Percentiles rank a stretch among this genome's conserved stretches.
Evolutionary conservation across 92 coral and sea anemone species (phyloP).

Genomic region (Parazoanthus swiftii): DNA sequence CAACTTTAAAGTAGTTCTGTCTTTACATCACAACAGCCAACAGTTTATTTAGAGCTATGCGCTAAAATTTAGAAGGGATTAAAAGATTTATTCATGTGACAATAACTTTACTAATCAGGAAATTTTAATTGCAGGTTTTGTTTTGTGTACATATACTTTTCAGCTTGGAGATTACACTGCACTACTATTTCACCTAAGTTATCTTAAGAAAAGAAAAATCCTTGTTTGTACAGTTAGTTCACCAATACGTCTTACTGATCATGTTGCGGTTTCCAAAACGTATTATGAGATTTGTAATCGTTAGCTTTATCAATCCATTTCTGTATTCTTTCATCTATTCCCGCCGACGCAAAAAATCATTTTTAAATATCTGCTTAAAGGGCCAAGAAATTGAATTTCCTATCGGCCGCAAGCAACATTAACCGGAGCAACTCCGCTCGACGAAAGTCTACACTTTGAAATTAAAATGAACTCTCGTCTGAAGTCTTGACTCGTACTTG

Average conservation of each 20-base stretch:
- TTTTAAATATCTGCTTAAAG: background rate
- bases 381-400: too few relatives aligned
- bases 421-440: constrained; percentile 2
- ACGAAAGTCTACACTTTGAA: constrained; percentile 12
- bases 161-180: background rate
- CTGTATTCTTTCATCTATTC: background rate
- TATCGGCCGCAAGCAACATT: background rate
- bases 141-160: too few relatives aligned
- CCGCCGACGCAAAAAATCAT: background rate
- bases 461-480: constrained; percentile 37
- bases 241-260: background rate
- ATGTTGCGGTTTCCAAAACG: background rate
- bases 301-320: background rate
- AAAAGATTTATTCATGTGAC: background rate
- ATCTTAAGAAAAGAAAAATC: background rate
- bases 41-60: background rate
- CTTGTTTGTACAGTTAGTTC: background rate
- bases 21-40: background rate
- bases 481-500: constrained; percentile 25
- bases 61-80: background rate
- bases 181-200: background rate
- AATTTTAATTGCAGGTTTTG: too few relatives aligned
- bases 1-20: background rate
- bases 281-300: background rate
- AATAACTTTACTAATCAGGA: background rate